A percentile compares a stretch with the other conserved stretches of the same genome.
These are phyloP conservation scores for Cyprichromis sp. DNA, from an alignment of 2,113 vertebrate genomes.

Conservation along the genomic window DNA sequence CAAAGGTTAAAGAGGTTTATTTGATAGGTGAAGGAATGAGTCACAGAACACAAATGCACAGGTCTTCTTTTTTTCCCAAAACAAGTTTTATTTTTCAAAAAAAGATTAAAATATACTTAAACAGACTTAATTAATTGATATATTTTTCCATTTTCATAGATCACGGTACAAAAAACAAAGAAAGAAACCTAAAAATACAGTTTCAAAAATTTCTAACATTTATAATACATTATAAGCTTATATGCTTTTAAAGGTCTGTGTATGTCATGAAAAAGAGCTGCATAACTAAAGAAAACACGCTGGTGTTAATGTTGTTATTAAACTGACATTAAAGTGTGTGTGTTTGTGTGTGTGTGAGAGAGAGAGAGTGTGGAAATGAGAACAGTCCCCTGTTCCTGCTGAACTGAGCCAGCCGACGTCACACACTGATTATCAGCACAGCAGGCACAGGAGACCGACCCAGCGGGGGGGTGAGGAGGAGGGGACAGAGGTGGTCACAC, in stretches of 20 bases:
- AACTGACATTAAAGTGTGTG: neutral
- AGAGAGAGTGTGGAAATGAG: constrained; percentile 25
- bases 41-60: neutral
- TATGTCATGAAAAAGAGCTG: neutral
- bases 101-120: neutral
- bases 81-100: neutral
- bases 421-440: constrained; percentile 93
- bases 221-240: neutral
- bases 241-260: neutral
- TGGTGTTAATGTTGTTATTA: neutral
- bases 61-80: neutral
- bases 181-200: neutral
- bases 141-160: neutral
- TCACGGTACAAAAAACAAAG: neutral
- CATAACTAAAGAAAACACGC: neutral
- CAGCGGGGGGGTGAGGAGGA: constrained; percentile 29
- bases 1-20: neutral
- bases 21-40: neutral
- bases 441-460: constrained; percentile 88
- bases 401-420: constrained; percentile 80
- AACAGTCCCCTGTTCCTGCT: constrained; percentile 77
- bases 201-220: neutral
- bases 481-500: constrained; percentile 9
- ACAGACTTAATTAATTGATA: neutral
- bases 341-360: neutral